phyloP scores from a whole-genome alignment of 2,797 vertebrate genomes.

The Pseudochirops cupreus region DNA sequence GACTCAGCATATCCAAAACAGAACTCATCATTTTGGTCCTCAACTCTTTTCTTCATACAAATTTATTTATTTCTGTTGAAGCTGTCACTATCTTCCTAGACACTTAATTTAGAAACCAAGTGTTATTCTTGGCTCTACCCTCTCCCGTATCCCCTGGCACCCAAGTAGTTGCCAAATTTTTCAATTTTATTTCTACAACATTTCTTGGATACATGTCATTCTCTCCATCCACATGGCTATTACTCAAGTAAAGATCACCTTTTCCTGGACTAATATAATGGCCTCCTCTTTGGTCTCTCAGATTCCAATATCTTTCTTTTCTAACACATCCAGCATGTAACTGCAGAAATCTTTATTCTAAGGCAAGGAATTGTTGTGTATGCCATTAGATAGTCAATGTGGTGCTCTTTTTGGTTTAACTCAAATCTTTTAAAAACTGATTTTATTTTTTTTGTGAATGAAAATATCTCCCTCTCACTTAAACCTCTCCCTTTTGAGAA shows the following conservation, averaged over 20 bases:
- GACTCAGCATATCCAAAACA: background rate
- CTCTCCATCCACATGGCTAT: background rate
- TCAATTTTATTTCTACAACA: background rate
- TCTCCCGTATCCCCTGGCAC: background rate
- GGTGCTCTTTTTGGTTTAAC: background rate
- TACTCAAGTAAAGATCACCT: background rate
- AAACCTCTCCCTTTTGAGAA: background rate
- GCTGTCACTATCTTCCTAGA: background rate
- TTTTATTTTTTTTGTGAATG: background rate
- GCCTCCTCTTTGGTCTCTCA: background rate
- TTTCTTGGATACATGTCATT: background rate
- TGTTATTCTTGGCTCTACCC: background rate
- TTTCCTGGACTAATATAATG: background rate
- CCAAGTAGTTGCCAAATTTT: background rate
- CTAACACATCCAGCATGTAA: background rate
- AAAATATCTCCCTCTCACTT: background rate
- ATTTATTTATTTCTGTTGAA: background rate
- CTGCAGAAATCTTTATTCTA: background rate
- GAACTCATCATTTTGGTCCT: background rate
- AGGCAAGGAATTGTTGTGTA: background rate
- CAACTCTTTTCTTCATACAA: background rate
- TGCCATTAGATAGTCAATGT: background rate
- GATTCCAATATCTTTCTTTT: background rate
- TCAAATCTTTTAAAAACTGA: background rate
- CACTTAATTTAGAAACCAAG: background rate